Evolutionary conservation across 2,113 vertebrate genomes (phyloP).

Genomic region (Brevimyrus niger): DNA sequence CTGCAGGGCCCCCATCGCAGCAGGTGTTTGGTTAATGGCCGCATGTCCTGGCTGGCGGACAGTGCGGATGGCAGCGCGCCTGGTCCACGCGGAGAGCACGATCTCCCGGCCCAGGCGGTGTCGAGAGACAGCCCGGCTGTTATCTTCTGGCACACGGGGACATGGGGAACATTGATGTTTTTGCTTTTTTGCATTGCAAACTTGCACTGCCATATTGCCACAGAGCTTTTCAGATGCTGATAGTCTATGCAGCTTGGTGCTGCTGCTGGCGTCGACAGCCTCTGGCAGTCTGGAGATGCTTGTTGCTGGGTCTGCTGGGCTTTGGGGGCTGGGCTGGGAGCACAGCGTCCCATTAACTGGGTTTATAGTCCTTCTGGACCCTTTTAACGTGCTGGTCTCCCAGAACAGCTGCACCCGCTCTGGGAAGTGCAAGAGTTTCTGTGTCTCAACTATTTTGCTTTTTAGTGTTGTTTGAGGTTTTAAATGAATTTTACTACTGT

Average conservation of each 20-base stretch:
- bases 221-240: background rate
- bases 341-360: background rate
- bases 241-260: background rate
- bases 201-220: background rate
- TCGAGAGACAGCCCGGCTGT: conserved; percentile 43
- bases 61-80: conserved; percentile 44
- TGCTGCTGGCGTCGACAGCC: background rate
- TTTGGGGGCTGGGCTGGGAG: background rate
- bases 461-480: background rate
- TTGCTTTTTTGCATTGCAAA: background rate
- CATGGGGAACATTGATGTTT: background rate
- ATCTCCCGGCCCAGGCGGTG: conserved; percentile 38
- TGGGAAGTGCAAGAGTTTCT: background rate
- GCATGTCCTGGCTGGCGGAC: conserved; percentile 43
- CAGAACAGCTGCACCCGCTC: background rate
- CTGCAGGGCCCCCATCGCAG: background rate
- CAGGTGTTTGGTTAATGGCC: conserved; percentile 2
- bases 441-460: background rate
- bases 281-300: background rate
- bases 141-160: conserved; percentile 28
- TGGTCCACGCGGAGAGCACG: conserved; percentile 31
- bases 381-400: background rate
- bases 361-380: background rate
- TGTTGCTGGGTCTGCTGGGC: background rate
- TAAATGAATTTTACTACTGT: background rate